Base-by-base conservation (phyloP, 2,113 vertebrate species). In the Larimichthys polyactis region DNA sequence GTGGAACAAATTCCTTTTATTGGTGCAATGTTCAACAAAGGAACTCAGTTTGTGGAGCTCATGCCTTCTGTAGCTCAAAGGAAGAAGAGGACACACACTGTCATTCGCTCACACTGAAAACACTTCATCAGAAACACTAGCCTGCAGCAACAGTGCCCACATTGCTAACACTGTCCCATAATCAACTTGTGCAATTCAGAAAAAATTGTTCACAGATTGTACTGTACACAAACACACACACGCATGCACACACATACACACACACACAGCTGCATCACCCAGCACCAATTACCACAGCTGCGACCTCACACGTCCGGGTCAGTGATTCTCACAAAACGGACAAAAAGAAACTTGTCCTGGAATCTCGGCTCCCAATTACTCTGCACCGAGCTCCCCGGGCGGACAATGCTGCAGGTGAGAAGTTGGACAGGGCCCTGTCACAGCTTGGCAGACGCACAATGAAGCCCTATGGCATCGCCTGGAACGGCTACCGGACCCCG, bases 241-340 rank as follows among this genome's bases (percentile, higher is more conserved):
- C 44, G 57, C 63, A 74, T 22, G 27, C 19, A 62, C 46, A 51
- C 71, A 66, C 15, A 52, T 55, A 49, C 14, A 81, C 14, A 89
- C 32, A 76, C 80, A 87, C 82, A 86, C 93, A 93, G 91, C 91
- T 92, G 90, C 92, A 91, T 92, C 87, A 67, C 77, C 77, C 71
- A 73, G 70, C 85, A 58, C 81, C 89, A 93, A 91, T 92, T 92
- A 91, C 83, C 87, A 86, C 70, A 88, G 85, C 84, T 88, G 86
- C 91, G 94, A 94, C 91, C 94, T 92, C 85, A 88, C 82, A 91
- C 85, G 83, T 91, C 89, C 76, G 80, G 94, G 94, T 95, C 94
- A 95, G 81, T 85, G 93, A 87, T 87, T 93, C 83, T 79, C 72
- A 84, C 78, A 69, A 77, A 82, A 68, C n/a, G 83, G 82, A 94